Percentiles rank a stretch among this genome's conserved stretches.
Conservation (phyloP, 2,888 invertebrate genomes). For the Dynastes grantii region DNA sequence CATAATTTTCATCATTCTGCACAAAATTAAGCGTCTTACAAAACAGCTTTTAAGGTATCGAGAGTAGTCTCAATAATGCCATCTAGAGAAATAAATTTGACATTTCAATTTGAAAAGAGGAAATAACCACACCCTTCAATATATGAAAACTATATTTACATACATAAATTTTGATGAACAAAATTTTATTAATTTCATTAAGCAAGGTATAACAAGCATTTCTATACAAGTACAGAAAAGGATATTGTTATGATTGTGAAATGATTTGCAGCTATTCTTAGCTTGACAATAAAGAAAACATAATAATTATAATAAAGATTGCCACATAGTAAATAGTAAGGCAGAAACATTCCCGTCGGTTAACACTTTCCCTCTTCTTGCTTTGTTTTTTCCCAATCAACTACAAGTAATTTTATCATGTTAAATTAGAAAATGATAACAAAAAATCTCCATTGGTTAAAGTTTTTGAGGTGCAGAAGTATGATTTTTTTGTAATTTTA, state of each 20-base stretch:
- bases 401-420: too few relatives aligned
- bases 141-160: slow-evolving; percentile 58
- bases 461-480: too few relatives aligned
- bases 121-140: slow-evolving; percentile 39
- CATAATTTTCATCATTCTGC: too few relatives aligned
- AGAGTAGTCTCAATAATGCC: too few relatives aligned
- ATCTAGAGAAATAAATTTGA: background rate
- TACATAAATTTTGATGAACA: slow-evolving; percentile 60
- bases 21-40: too few relatives aligned
- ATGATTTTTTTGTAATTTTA: too few relatives aligned
- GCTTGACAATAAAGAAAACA: slow-evolving; percentile 34
- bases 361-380: too few relatives aligned
- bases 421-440: too few relatives aligned
- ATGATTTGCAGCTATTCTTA: slow-evolving; percentile 50
- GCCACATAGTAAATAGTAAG: background rate
- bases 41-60: too few relatives aligned
- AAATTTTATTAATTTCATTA: slow-evolving; percentile 61
- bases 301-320: slow-evolving; percentile 21
- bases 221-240: slow-evolving; percentile 57
- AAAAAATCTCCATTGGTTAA: too few relatives aligned
- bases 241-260: slow-evolving; percentile 48
- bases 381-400: too few relatives aligned
- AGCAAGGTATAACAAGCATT: slow-evolving; percentile 62
- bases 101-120: background rate
- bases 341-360: too few relatives aligned